phyloP scores from a whole-genome alignment of 2,797 vertebrate genomes.

The Sciaenops ocellatus region DNA sequence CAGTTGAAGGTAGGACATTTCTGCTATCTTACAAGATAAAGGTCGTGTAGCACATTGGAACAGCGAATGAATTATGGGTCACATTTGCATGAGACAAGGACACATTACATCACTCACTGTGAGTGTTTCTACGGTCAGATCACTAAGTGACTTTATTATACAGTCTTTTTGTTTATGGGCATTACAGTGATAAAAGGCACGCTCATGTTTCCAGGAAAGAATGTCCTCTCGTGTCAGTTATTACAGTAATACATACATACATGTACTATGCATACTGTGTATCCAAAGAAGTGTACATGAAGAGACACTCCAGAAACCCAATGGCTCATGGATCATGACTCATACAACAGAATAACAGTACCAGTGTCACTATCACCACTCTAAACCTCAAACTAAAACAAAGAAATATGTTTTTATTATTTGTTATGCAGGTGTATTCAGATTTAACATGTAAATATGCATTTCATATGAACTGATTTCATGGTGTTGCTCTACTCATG shows the following conservation, averaged over 20 bases:
- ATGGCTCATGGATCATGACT: no score
- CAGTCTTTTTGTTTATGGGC: not conserved
- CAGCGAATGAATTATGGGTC: conserved; percentile 33
- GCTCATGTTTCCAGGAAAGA: not conserved
- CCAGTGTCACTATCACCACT: not conserved
- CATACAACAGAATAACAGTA: not conserved
- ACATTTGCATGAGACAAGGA: conserved; percentile 43
- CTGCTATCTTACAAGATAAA: conserved; percentile 28
- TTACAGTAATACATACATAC: not conserved
- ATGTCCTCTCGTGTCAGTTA: not conserved
- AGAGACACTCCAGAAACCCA: not conserved
- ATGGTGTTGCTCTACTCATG: conserved; percentile 8
- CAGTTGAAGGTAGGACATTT: conserved; percentile 16
- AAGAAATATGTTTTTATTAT: not conserved
- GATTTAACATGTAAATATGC: not conserved
- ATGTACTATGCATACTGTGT: not conserved
- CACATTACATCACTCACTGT: conserved; percentile 22
- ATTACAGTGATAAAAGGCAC: conserved; percentile 7
- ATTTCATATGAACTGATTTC: conserved; percentile 1
- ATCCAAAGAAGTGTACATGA: not conserved
- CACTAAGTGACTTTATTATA: conserved; percentile 5
- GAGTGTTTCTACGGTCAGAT: conserved; percentile 13
- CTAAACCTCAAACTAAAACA: not conserved
- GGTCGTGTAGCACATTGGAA: conserved; percentile 2
- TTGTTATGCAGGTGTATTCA: not conserved